Evolutionary conservation across 2,113 vertebrate species (phyloP).

Genomic region (Eretmochelys imbricata): DNA sequence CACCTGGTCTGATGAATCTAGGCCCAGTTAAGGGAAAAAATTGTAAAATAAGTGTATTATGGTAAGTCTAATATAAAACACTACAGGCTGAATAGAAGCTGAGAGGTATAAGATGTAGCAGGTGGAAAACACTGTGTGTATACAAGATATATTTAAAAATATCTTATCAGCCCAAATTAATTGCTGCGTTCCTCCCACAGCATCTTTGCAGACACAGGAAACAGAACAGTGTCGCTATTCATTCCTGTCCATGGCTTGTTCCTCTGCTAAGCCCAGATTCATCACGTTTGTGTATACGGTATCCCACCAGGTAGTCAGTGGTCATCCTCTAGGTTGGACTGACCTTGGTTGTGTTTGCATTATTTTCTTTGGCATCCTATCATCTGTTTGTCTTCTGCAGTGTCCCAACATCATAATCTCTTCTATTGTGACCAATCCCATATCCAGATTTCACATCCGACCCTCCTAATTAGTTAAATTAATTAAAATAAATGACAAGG

Average conservation of each 20-base stretch:
- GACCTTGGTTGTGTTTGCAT: background rate
- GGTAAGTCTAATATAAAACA: background rate
- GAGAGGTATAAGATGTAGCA: background rate
- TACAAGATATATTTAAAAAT: background rate
- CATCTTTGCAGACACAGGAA: background rate
- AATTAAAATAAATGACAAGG: background rate
- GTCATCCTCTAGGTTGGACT: background rate
- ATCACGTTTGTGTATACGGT: background rate
- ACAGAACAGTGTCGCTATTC: background rate
- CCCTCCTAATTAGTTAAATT: background rate
- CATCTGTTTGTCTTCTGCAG: background rate
- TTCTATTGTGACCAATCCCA: background rate
- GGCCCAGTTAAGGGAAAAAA: background rate
- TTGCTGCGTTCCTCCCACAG: background rate
- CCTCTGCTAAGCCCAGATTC: background rate
- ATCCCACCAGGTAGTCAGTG: background rate
- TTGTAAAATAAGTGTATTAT: background rate
- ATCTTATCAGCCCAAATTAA: background rate
- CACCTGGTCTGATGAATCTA: background rate
- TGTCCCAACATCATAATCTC: background rate
- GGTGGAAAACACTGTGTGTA: background rate
- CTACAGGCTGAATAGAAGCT: background rate
- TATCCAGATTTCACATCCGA: background rate
- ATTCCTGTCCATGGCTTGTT: background rate
- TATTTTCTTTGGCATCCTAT: background rate